Percentiles rank a stretch among this genome's conserved stretches.
phyloP scores from a whole-genome alignment of 2,113 vertebrate species.

The Phoenicopterus ruber region DNA sequence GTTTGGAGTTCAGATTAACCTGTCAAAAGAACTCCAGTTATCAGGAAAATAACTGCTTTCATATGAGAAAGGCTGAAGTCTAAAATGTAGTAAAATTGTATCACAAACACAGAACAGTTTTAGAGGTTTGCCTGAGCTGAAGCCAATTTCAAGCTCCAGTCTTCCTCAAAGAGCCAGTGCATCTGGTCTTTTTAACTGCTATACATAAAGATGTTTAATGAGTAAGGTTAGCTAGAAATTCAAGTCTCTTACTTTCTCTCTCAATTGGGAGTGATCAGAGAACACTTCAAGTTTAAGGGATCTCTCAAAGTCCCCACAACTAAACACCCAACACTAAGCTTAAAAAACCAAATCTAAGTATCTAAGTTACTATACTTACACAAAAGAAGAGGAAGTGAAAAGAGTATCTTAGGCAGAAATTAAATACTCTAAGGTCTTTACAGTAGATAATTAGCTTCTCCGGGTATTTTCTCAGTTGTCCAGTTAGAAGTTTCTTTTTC shows the following conservation, averaged over 20 bases:
- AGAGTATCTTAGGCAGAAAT: slow-evolving; percentile 84
- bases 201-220: not conserved
- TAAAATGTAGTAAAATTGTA: not conserved
- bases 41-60: not conserved
- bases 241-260: not conserved
- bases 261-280: not conserved
- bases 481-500: slow-evolving; percentile 82
- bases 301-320: not conserved
- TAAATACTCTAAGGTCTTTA: slow-evolving; percentile 87
- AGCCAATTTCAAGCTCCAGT: not conserved
- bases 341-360: slow-evolving; percentile 6
- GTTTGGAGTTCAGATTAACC: not conserved
- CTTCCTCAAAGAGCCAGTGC: not conserved
- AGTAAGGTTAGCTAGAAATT: not conserved
- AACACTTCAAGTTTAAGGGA: not conserved
- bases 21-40: not conserved
- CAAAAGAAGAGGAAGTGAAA: too few species aligned
- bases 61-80: not conserved
- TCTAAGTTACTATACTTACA: slow-evolving; percentile 59
- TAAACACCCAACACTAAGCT: not conserved
- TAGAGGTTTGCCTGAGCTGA: not conserved
- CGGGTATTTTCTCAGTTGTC: slow-evolving; percentile 80
- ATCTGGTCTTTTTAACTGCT: not conserved
- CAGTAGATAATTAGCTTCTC: slow-evolving; percentile 86
- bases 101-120: not conserved